Evolutionary conservation across 2,888 invertebrate species (phyloP).

Genomic region (Parnassius orleans): DNA sequence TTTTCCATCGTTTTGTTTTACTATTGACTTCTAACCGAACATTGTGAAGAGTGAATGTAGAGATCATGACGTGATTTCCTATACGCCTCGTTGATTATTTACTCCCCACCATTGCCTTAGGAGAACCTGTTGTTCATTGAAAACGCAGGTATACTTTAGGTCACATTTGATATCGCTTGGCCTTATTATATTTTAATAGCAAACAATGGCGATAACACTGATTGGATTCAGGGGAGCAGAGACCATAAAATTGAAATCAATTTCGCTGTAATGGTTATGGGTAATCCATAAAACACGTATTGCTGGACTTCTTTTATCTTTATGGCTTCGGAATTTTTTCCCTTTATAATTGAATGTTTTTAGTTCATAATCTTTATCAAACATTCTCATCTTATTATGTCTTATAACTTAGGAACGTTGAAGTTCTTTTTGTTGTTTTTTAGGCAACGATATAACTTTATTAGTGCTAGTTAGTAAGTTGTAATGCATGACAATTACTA

Average conservation of each 20-base stretch:
- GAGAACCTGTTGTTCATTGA: slow-evolving; percentile 16
- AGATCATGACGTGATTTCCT: slow-evolving; percentile 21
- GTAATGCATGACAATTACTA: too few species aligned
- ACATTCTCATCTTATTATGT: too few species aligned
- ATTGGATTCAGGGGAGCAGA: slow-evolving; percentile 78
- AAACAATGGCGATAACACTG: slow-evolving; percentile 74
- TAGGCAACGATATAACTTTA: too few species aligned
- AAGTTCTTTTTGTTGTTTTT: too few species aligned
- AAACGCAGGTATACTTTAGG: slow-evolving; percentile 37
- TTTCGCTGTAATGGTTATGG: slow-evolving; percentile 77
- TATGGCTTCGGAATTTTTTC: slow-evolving; percentile 40
- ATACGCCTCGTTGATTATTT: slow-evolving; percentile 12
- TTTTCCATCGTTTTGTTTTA: background rate
- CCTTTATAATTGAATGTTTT: too few species aligned
- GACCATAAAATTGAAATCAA: slow-evolving; percentile 80
- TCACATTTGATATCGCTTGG: slow-evolving; percentile 58
- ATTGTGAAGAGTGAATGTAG: slow-evolving; percentile 8
- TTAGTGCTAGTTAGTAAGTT: too few species aligned
- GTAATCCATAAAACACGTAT: slow-evolving; percentile 58
- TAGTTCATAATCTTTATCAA: too few species aligned
- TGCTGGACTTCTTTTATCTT: slow-evolving; percentile 38
- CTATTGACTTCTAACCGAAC: slow-evolving; percentile 1
- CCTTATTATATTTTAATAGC: slow-evolving; percentile 75
- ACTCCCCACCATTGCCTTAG: background rate
- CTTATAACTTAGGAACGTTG: too few species aligned